Evolutionary conservation across 2,797 vertebrate genomes (phyloP), one percentile per base, ranked within the genome.

Genomic region (Apogon talboti): DNA sequence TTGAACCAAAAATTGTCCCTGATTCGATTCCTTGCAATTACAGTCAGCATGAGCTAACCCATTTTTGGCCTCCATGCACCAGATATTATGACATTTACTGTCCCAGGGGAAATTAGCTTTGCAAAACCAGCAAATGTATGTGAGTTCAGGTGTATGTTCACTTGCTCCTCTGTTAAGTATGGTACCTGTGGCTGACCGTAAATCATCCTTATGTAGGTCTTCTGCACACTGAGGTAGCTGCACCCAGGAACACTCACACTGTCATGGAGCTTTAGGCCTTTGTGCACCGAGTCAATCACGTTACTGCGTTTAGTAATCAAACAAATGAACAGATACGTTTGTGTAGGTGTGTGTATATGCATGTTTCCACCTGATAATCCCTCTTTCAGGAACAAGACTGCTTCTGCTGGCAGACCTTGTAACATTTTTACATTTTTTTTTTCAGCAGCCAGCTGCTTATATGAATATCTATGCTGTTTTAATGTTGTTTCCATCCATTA

Each of bases 341-440:
- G 60, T 60, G 72, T 56, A 1, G 45, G 21, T 54, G 61, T 59
- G 14, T 40, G 53, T 46, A 7, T 61, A 53, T 46, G 53, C 56
- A 50, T 74, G 47, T 47, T 41, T 50, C 74, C 54, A 53, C 55
- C 61, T 54, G 57, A 65, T 82, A 72, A 89, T 82, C 68, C 56
- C 42, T 18, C 1, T 1, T 44, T 70, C 0, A 19, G 53, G 5
- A 61, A 37, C 7, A 55, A 16, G 16, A 54, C 30, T 0, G 13
- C 47, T 35, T 40, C 41, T 45, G 43, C 45, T 71, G 72, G 65
- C 54, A 49, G 19, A 3, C 0, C 15, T 33, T 12, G 10, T 41
- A 12, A 38, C 14, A 51, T 48, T 44, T 15, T 4, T 28, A 4
- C 6, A 1, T 10, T 30, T 35, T 9, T 48, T 35, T 35, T 35